Base-by-base conservation (phyloP, 2,797 vertebrate species). In the Rhodeus uyekii region DNA sequence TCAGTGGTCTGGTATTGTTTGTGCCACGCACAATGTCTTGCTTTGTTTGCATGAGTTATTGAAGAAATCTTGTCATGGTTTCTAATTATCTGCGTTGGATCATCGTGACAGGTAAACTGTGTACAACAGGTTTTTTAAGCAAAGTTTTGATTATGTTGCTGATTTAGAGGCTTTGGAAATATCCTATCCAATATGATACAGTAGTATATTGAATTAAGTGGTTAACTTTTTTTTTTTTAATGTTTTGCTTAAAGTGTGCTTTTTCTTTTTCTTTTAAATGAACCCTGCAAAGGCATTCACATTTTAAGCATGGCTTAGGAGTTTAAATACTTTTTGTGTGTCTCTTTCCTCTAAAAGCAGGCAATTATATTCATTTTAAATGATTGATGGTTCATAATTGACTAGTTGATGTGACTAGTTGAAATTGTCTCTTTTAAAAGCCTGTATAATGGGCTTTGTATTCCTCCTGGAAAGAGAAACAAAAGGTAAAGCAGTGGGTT, bases 371-470 rank as follows among this genome's bases (percentile, higher is more conserved):
- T 39, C 2, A 36, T 82, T 75, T 61, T 38, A 53, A 24, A 74
- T 86, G 86, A 90, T 73, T 90, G 87, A 90, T 88, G 58, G 34
- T 27, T 19, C 78, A 82, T 85, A 83, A 88, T 67, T 78, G 83
- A 86, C 84, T 89, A 83, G 81, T 80, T 73, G 83, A 84, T 82
- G 73, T 88, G 84, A 78, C 36, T 8, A 22, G 36, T 27, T 83
- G 42, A 83, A 74, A 55, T 55, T 80, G 83, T 87, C 86, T 81
- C 79, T 88, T 85, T 86, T 68, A 67, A 67, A 65, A 53, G 76
- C 8, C 14, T 61, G 53, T 5, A 67, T 65, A 19, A 78, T 67
- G 22, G 32, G 44, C 63, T 53, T 78, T 78, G 50, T 50, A 67
- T 78, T 29, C 8, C 38, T 16, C 14, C 34, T 24, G 19, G n/a